phyloP scores from a whole-genome alignment of 2,888 invertebrate species.

The Caenorhabditis zanzibari region DNA sequence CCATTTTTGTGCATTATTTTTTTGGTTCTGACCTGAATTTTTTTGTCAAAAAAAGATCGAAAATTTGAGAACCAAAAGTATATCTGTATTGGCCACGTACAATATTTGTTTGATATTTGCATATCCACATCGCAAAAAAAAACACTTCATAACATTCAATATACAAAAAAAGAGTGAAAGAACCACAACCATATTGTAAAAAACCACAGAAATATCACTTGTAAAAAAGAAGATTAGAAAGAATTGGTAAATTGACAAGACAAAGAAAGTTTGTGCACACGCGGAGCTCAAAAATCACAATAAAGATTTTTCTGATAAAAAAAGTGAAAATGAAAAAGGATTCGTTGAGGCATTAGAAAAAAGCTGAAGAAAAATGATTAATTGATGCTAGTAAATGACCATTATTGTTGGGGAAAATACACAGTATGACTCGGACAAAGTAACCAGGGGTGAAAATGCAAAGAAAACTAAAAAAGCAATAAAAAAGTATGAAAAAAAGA shows the following conservation, averaged over 20 bases:
- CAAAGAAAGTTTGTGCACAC: constrained; percentile 37
- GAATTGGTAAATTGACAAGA: constrained; percentile 36
- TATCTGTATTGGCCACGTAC: not conserved
- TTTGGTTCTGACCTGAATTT: constrained; percentile 15
- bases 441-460: constrained; percentile 11
- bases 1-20: constrained; percentile 46
- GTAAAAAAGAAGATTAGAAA: constrained; percentile 20
- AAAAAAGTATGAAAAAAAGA: not conserved
- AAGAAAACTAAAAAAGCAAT: not conserved
- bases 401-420: constrained; percentile 1
- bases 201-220: constrained; percentile 37
- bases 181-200: constrained; percentile 51
- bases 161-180: constrained; percentile 22
- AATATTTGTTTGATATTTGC: constrained; percentile 16
- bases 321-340: constrained; percentile 24
- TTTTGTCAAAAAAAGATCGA: not conserved
- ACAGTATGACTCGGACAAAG: constrained; percentile 14
- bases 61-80: not conserved
- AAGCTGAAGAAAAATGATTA: constrained; percentile 2
- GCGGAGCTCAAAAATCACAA: constrained; percentile 54
- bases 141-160: constrained; percentile 29
- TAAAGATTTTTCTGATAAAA: constrained; percentile 25
- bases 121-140: constrained; percentile 12
- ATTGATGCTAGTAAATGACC: constrained; percentile 15
- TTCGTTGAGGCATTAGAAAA: not conserved